Evolutionary conservation across 2,888 invertebrate genomes (phyloP).

Genomic region (Andrena bucephala): DNA sequence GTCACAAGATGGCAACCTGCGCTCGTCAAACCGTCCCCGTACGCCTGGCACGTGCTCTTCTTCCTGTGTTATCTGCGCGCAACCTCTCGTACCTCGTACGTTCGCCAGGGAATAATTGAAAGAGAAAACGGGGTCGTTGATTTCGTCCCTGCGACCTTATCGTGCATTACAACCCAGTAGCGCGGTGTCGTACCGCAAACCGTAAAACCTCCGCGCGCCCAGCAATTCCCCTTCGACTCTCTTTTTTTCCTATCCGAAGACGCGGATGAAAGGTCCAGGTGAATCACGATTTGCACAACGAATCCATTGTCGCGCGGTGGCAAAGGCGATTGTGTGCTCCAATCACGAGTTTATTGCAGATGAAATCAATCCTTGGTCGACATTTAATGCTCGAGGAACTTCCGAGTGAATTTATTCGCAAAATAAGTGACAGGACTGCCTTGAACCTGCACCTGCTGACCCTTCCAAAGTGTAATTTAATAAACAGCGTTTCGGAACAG

Average conservation of each 20-base stretch:
- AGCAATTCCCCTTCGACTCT: background rate
- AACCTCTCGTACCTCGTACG: background rate
- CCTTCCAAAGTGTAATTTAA: too few species aligned
- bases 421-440: too few species aligned
- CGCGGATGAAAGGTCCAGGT: background rate
- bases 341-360: background rate
- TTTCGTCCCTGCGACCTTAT: background rate
- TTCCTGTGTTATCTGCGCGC: conserved; percentile 34
- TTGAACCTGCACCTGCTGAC: too few species aligned
- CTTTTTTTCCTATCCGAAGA: background rate
- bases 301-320: background rate
- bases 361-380: background rate
- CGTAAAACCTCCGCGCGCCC: background rate
- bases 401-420: too few species aligned
- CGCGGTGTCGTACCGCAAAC: background rate
- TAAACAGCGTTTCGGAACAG: too few species aligned
- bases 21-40: conserved; percentile 44
- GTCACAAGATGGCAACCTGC: conserved; percentile 8
- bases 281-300: background rate
- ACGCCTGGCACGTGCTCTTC: conserved; percentile 9
- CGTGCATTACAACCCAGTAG: background rate
- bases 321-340: background rate
- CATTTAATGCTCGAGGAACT: background rate
- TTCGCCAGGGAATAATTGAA: background rate
- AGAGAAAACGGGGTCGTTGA: conserved; percentile 28